These are phyloP conservation scores for Musca domestica DNA, from an alignment of 1,140 invertebrate species.

Conservation along the genomic window DNA sequence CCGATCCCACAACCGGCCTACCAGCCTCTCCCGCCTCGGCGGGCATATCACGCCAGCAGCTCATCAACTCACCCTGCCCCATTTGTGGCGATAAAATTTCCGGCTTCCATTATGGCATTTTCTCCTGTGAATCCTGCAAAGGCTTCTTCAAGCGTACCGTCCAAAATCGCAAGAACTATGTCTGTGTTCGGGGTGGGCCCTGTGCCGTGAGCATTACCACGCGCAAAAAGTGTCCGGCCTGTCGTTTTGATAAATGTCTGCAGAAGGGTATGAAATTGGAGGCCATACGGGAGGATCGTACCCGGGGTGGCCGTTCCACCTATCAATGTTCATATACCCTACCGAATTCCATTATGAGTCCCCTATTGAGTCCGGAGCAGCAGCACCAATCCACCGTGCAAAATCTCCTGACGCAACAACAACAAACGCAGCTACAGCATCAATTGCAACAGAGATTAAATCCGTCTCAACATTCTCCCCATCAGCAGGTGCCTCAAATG, in stretches of 20 bases:
- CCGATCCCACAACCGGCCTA: slow-evolving; percentile 15
- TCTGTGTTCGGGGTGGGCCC: slow-evolving; percentile 84
- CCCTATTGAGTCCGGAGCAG: slow-evolving; percentile 43
- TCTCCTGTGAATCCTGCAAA: slow-evolving; percentile 96
- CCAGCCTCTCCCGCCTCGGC: slow-evolving; percentile 55
- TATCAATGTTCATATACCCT: slow-evolving; percentile 91
- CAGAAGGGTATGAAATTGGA: slow-evolving; percentile 96
- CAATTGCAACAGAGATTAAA: slow-evolving; percentile 29
- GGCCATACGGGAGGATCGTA: slow-evolving; percentile 93
- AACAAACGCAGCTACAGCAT: slow-evolving; percentile 30
- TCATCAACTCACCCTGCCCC: slow-evolving; percentile 82
- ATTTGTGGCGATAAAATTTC: slow-evolving; percentile 95
- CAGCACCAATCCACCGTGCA: slow-evolving; percentile 30
- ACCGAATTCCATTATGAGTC: slow-evolving; percentile 63
- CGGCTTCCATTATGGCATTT: slow-evolving; percentile 94
- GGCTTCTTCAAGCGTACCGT: slow-evolving; percentile 98
- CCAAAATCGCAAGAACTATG: slow-evolving; percentile 96
- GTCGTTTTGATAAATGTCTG: slow-evolving; percentile 95
- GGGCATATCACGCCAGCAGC: slow-evolving; percentile 82
- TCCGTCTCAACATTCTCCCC: background rate
- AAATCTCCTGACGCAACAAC: slow-evolving; percentile 18
- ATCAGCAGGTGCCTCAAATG: slow-evolving; percentile 30
- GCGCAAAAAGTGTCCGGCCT: slow-evolving; percentile 94
- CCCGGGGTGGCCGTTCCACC: slow-evolving; percentile 89
- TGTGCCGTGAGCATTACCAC: slow-evolving; percentile 91